Evolutionary conservation across 2,113 vertebrate genomes (phyloP), one percentile per base, ranked within the genome.

Genomic region (Cynocephalus volans): DNA sequence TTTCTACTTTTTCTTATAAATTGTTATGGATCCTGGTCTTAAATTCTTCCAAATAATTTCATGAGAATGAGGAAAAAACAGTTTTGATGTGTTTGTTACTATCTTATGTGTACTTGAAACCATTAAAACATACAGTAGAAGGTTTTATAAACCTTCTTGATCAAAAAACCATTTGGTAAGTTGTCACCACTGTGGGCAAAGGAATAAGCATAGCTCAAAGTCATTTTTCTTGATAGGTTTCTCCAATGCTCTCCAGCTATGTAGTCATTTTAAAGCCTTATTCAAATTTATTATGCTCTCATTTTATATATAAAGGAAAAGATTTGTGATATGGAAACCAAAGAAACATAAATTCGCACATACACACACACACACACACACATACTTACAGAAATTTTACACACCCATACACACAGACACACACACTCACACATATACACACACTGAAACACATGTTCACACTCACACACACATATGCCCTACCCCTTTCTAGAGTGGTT

Each of bases 21-120:
- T 90, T 90, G 58, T 90, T 89, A 93, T 48, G 17, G 24, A 88
- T 85, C 0, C 23, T 79, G 76, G 58, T 41, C 48, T 80, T 97
- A 94, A 96, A 83, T 67, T 77, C 24, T 36, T 95, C 60, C 65
- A 85, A 92, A 60, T 76, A 94, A 84, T 77, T 93, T 95, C 83
- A 36, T 90, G 21, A 24, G 65, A 87, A 75, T 65, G 45, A 88
- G 36, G 58, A 58, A 89, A 84, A 87, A 80, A 41, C 41, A 86
- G 48, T 90, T 86, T 67, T 83, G 93, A 70, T 31, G 45, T 90
- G 54, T 91, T 88, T 97, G 31, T 92, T 95, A 70, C 67, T 67
- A 83, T 93, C 60, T 64, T 50, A 76, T 52, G 24, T 58, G 77
- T 69, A 95, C 26, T 67, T 94, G 56, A 94, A 88, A 70, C 94